Percentiles rank a stretch among this genome's conserved stretches.
These are phyloP conservation scores for Serrognathus titanus DNA, from an alignment of 2,888 invertebrate genomes.

Conservation along the genomic window DNA sequence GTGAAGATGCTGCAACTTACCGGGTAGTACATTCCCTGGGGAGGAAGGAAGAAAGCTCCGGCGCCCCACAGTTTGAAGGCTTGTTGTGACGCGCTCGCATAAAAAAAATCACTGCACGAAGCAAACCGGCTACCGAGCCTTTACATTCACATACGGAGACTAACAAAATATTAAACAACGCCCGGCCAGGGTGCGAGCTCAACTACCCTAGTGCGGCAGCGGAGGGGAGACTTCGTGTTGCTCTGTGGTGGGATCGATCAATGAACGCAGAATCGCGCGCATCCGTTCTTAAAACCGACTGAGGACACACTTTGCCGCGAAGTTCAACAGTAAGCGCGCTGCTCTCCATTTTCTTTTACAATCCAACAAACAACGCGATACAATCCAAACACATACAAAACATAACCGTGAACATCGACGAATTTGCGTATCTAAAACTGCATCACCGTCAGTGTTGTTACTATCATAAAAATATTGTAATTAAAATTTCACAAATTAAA, in stretches of 20 bases:
- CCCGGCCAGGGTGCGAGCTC: constrained; percentile 42
- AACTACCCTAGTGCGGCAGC: constrained; percentile 37
- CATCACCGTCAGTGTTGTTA: too few relatives aligned
- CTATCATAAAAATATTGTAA: too few relatives aligned
- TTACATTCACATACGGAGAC: constrained; percentile 19
- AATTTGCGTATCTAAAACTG: too few relatives aligned
- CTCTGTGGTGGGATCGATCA: constrained; percentile 42
- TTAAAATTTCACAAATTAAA: too few relatives aligned
- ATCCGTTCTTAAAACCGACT: constrained; percentile 16
- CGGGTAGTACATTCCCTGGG: constrained; percentile 96
- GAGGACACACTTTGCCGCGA: constrained; percentile 19
- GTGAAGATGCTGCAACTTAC: constrained; percentile 58
- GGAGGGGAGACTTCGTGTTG: constrained; percentile 37
- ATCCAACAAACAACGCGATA: too few relatives aligned
- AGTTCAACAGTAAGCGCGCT: constrained; percentile 12
- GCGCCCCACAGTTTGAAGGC: constrained; percentile 97
- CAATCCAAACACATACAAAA: too few relatives aligned
- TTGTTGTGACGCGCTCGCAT: constrained; percentile 61
- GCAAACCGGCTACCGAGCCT: neutral
- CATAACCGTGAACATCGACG: too few relatives aligned
- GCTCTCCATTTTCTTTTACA: too few relatives aligned
- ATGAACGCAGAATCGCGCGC: constrained; percentile 41
- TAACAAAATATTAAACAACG: constrained; percentile 35
- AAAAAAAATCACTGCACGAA: constrained; percentile 46
- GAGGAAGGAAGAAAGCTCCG: constrained; percentile 93